Conservation (phyloP, 1,140 invertebrate genomes). For the Drosophila sulfurigaster region DNA sequence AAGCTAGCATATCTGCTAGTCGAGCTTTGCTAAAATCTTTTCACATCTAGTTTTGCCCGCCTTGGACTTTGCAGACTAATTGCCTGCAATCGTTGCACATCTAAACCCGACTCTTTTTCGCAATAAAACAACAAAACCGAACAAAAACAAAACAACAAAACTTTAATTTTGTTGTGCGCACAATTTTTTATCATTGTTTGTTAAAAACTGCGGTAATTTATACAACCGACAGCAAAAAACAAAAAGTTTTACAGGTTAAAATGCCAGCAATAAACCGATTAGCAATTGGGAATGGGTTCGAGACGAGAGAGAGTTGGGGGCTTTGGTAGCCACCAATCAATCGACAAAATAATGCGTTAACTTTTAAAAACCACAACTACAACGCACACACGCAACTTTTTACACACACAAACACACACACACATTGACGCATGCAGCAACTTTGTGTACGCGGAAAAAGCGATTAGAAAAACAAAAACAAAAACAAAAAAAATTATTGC, state of each 20-base stretch:
- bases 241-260: constrained; percentile 52
- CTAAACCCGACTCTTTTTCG: background rate
- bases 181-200: constrained; percentile 78
- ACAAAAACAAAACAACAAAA: constrained; percentile 51
- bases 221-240: constrained; percentile 63
- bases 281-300: constrained; percentile 7
- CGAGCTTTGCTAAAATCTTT: background rate
- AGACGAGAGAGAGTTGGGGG: background rate
- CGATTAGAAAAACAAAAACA: constrained; percentile 60
- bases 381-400: constrained; percentile 74
- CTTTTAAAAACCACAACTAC: constrained; percentile 72
- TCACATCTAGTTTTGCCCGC: background rate
- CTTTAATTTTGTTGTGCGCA: constrained; percentile 69
- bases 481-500: constrained; percentile 60
- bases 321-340: constrained; percentile 58
- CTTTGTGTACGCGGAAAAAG: constrained; percentile 60
- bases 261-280: constrained; percentile 52
- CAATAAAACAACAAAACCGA: constrained; percentile 39
- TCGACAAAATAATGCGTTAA: constrained; percentile 82
- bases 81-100: constrained; percentile 56
- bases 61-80: constrained; percentile 58
- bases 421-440: constrained; percentile 20
- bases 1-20: background rate
- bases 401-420: constrained; percentile 25
- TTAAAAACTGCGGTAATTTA: constrained; percentile 82